Conservation (phyloP, 2,888 invertebrate genomes). For the Acheta domesticus region DNA sequence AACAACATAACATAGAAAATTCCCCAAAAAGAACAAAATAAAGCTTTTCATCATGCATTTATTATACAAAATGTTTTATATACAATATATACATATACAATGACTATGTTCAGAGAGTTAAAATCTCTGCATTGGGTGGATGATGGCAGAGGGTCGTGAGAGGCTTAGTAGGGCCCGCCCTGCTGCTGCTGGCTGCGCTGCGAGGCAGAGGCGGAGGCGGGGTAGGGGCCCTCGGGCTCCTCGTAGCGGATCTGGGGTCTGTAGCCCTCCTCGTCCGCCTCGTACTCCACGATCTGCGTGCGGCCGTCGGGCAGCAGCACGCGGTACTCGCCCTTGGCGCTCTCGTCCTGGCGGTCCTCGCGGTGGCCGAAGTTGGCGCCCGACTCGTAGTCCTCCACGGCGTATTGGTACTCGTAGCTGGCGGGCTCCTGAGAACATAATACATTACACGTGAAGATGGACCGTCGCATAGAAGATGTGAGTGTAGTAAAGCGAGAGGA, state of each 20-base stretch:
- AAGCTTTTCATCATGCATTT: too few species aligned
- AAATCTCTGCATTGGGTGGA: too few species aligned
- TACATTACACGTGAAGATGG: not conserved
- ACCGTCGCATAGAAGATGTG: not conserved
- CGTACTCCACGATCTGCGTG: conserved; percentile 62
- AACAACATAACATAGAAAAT: too few species aligned
- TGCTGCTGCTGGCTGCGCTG: too few species aligned
- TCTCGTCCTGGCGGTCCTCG: conserved; percentile 61
- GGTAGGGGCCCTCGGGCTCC: conserved; percentile 32
- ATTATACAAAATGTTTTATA: too few species aligned
- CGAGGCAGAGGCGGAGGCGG: conserved; percentile 54
- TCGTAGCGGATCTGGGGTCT: conserved; percentile 58
- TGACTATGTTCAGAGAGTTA: too few species aligned
- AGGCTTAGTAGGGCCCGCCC: too few species aligned
- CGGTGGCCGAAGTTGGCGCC: conserved; percentile 62
- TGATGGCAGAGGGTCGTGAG: too few species aligned
- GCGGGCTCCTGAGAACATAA: conserved; percentile 53
- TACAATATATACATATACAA: too few species aligned
- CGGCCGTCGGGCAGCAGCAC: conserved; percentile 62
- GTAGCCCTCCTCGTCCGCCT: conserved; percentile 61
- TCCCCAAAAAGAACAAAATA: too few species aligned
- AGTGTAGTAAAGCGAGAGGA: not conserved
- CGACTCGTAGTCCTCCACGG: conserved; percentile 57
- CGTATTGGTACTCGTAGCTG: conserved; percentile 63
- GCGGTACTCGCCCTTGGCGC: conserved; percentile 62